Evolutionary conservation across 2,888 invertebrate species (phyloP), one percentile per base, ranked within the genome.

Genomic region (Caenorhabditis panamensis): DNA sequence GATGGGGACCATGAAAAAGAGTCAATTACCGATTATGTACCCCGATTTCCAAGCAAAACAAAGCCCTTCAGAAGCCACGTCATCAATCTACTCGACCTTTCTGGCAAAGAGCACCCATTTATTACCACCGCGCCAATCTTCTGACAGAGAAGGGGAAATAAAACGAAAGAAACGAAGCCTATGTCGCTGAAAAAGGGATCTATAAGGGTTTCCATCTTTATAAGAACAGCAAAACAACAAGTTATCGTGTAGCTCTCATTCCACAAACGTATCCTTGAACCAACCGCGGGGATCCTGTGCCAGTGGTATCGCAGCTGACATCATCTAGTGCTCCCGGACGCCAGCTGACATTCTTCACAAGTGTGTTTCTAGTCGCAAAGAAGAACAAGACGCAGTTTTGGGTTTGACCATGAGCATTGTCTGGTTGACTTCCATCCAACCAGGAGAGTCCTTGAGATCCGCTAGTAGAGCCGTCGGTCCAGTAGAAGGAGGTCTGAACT

Each of bases 211-310:
- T n/a, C n/a, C n/a, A n/a, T n/a, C n/a, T n/a, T n/a, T n/a, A n/a
- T n/a, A n/a, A n/a, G n/a, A n/a, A n/a, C n/a, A n/a, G n/a, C n/a
- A n/a, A n/a, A n/a, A n/a, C n/a, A n/a, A n/a, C n/a, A n/a, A n/a
- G n/a, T 41, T 41, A 41, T 41, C 13, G 41, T 5, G 16, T 3
- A 13, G 41, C 41, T 41, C 41, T 41, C 41, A 9, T 59, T 68
- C 68, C 68, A 37, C 68, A 68, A 3, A 68, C 49, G 59, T 51
- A 68, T 68, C 68, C 68, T 51, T 68, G 68, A 51, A 68, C 31
- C 20, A 9, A 31, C 26, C 68, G 22, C 13, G 22, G 59, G n/a
- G 59, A 56, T 31, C 49, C 58, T 9, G 16, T 22, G n/a, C 37
- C 59, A 24, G 51, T n/a, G 24, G 68, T n/a, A 16, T 31, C n/a